Percentiles rank a stretch among this genome's conserved stretches.
Conservation (phyloP, 1,140 invertebrate genomes). For the Cotesia glomerata region DNA sequence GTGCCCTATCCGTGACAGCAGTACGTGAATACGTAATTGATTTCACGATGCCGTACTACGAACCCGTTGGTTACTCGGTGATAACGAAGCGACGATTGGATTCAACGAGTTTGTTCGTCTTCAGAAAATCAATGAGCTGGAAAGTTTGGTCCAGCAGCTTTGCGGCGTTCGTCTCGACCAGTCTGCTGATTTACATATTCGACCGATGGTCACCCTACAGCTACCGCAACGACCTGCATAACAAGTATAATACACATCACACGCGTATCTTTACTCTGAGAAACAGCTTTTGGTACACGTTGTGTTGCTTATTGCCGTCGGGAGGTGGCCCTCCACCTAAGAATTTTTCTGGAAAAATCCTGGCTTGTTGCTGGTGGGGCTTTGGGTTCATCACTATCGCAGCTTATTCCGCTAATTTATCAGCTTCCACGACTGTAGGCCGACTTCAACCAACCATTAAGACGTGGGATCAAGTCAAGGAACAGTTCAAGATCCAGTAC, state of each 20-base stretch:
- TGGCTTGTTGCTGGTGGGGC: conserved; percentile 97
- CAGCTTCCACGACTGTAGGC: conserved; percentile 92
- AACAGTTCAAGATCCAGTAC: conserved; percentile 95
- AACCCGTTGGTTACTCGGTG: conserved; percentile 92
- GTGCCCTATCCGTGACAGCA: conserved; percentile 89
- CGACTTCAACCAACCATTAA: conserved; percentile 91
- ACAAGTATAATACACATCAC: conserved; percentile 92
- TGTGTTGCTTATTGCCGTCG: conserved; percentile 96
- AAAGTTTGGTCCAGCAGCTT: conserved; percentile 97
- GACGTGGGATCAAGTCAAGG: conserved; percentile 89
- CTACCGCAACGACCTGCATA: conserved; percentile 92
- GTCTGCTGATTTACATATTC: conserved; percentile 93
- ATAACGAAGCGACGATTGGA: conserved; percentile 83
- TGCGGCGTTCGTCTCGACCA: conserved; percentile 93
- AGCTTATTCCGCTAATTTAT: conserved; percentile 97
- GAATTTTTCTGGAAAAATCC: conserved; percentile 88
- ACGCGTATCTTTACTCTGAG: conserved; percentile 94
- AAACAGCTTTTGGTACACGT: conserved; percentile 98
- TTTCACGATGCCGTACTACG: conserved; percentile 95
- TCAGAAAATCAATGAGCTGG: conserved; percentile 93
- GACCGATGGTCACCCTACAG: conserved; percentile 96
- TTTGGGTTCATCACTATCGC: conserved; percentile 98
- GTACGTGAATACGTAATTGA: conserved; percentile 92
- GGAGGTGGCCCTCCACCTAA: conserved; percentile 96
- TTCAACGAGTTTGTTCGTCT: conserved; percentile 92